phyloP scores from a whole-genome alignment of 2,797 vertebrate genomes.

The Epinephelus coioides region DNA sequence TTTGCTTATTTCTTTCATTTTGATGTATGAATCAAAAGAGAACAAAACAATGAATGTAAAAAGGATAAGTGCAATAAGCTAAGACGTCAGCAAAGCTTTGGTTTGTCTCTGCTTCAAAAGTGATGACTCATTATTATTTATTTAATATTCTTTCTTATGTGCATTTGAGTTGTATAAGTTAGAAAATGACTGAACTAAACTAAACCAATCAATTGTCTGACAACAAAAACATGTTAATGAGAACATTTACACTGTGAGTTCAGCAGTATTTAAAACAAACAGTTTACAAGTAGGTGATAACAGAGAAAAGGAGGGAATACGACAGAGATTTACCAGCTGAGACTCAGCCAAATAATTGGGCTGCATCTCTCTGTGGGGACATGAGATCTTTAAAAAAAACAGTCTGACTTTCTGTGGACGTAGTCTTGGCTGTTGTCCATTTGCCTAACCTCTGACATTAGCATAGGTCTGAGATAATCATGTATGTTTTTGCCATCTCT shows the following conservation, averaged over 20 bases:
- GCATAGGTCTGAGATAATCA: slow-evolving; percentile 36
- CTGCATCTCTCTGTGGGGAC: not conserved
- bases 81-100: too few species aligned
- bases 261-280: not conserved
- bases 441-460: slow-evolving; percentile 33
- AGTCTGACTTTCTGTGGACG: not conserved
- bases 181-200: too few species aligned
- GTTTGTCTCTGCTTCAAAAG: too few species aligned
- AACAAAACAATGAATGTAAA: too few species aligned
- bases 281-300: not conserved
- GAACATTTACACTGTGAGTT: slow-evolving; percentile 5
- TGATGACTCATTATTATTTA: too few species aligned
- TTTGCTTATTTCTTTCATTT: too few species aligned
- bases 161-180: too few species aligned
- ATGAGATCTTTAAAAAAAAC: not conserved
- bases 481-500: slow-evolving; percentile 48
- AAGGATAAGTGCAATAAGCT: too few species aligned
- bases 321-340: not conserved
- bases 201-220: not conserved
- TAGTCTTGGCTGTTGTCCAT: slow-evolving; percentile 21
- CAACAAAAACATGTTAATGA: slow-evolving; percentile 8
- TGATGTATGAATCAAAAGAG: too few species aligned
- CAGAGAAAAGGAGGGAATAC: not conserved
- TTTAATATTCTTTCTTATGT: too few species aligned
- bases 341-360: not conserved